Evolutionary conservation across 23 tunicate genomes (phyloP).

Genomic region (Phallusia fumigata): DNA sequence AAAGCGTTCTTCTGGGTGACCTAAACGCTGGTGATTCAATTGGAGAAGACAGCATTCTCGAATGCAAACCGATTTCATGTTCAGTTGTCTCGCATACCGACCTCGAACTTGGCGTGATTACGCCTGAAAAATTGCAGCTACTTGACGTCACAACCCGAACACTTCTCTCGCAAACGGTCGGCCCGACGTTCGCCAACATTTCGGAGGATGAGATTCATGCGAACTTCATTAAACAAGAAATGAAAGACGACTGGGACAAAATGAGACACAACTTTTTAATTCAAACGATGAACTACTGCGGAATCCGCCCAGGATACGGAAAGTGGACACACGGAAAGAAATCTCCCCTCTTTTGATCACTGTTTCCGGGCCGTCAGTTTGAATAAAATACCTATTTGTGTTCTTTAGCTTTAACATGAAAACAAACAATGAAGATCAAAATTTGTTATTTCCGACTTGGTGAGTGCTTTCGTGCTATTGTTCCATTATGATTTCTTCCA

Average conservation of each 20-base stretch:
- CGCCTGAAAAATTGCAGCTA: slow-evolving; percentile 36
- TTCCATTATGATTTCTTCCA: too few species aligned
- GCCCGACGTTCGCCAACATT: slow-evolving; percentile 62
- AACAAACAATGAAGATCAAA: too few species aligned
- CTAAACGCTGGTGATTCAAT: slow-evolving; percentile 59
- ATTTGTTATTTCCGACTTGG: too few species aligned
- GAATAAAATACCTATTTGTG: too few species aligned
- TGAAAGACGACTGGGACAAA: slow-evolving; percentile 77
- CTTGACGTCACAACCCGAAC: slow-evolving; percentile 80
- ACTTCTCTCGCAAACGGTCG: slow-evolving; percentile 55
- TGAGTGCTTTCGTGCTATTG: too few species aligned
- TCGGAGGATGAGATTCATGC: slow-evolving; percentile 80
- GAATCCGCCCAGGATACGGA: slow-evolving; percentile 86
- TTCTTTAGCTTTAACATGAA: too few species aligned
- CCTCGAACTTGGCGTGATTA: slow-evolving; percentile 58
- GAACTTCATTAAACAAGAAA: slow-evolving; percentile 76
- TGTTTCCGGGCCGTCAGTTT: too few species aligned
- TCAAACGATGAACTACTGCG: slow-evolving; percentile 83
- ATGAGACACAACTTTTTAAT: slow-evolving; percentile 69
- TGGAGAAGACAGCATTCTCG: slow-evolving; percentile 77
- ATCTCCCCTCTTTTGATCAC: neutral
- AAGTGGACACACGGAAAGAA: slow-evolving; percentile 56
- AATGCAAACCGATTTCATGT: slow-evolving; percentile 45
- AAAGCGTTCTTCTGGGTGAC: slow-evolving; percentile 68
- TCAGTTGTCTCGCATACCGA: slow-evolving; percentile 59